phyloP scores from a whole-genome alignment of 1,140 invertebrate genomes.

The Ladona fulva region DNA sequence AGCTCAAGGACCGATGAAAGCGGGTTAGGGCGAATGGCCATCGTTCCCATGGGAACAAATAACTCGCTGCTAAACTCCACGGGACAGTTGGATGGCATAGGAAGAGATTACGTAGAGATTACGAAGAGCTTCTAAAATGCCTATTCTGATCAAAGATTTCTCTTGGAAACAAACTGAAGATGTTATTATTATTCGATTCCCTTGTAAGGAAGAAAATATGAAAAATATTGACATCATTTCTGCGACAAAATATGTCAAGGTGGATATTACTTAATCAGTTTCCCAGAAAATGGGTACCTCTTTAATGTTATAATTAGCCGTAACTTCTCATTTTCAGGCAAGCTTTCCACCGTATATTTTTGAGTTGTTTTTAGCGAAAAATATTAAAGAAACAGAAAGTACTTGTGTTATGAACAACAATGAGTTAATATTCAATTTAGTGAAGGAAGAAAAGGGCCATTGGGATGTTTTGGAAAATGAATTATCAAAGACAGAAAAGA shows the following conservation, averaged over 20 bases:
- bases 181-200: conserved; percentile 45
- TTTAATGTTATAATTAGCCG: no score
- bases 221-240: conserved; percentile 52
- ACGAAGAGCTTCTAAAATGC: conserved; percentile 47
- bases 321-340: conserved; percentile 34
- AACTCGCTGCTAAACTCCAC: no score
- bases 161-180: conserved; percentile 54
- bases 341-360: conserved; percentile 56
- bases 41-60: no score
- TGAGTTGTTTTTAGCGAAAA: conserved; percentile 49
- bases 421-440: conserved; percentile 48
- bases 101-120: no score
- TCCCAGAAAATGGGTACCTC: no score
- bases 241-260: conserved; percentile 51
- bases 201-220: conserved; percentile 41
- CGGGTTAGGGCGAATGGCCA: no score
- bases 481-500: conserved; percentile 44
- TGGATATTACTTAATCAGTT: conserved; percentile 25
- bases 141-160: conserved; percentile 59
- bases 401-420: conserved; percentile 45
- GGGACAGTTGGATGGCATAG: no score
- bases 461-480: conserved; percentile 49
- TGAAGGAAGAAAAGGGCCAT: conserved; percentile 41
- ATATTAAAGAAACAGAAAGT: conserved; percentile 46
- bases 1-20: no score